These are phyloP conservation scores for Lucilia cuprina DNA, from an alignment of 1,140 invertebrate species.

Conservation along the genomic window DNA sequence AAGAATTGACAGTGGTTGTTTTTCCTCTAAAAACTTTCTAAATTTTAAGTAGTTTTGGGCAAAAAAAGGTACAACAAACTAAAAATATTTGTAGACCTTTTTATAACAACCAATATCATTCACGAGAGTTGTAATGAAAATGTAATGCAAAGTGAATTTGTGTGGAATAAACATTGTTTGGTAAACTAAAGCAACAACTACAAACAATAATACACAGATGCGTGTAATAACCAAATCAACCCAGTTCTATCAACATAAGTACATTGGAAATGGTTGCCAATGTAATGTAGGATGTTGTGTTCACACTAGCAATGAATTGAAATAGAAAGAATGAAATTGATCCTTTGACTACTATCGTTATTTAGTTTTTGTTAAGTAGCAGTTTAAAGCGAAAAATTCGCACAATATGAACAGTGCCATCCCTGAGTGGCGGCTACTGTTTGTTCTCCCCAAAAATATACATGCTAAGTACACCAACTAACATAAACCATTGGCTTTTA, in stretches of 20 bases:
- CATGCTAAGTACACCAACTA: not conserved
- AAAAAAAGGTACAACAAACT: not conserved
- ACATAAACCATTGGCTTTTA: conserved; percentile 24
- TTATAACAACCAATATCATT: conserved; percentile 3
- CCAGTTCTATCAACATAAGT: not conserved
- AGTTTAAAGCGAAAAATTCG: too few species aligned
- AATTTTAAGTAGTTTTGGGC: not conserved
- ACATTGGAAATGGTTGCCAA: not conserved
- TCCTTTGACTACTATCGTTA: too few species aligned
- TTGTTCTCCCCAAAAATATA: too few species aligned
- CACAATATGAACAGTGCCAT: not conserved
- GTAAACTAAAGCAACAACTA: not conserved
- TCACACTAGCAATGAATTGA: not conserved
- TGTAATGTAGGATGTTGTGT: not conserved
- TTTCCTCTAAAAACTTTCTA: not conserved
- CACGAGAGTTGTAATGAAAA: not conserved
- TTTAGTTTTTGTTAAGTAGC: too few species aligned
- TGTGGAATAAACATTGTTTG: conserved; percentile 25
- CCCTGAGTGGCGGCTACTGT: not conserved
- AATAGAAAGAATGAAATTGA: not conserved
- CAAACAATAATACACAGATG: not conserved
- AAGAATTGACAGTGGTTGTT: not conserved
- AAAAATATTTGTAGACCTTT: not conserved
- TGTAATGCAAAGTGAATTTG: conserved; percentile 20
- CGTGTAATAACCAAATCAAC: not conserved